Evolutionary conservation across 2,113 vertebrate genomes (phyloP).

Genomic region (Ammodytes dubius): DNA sequence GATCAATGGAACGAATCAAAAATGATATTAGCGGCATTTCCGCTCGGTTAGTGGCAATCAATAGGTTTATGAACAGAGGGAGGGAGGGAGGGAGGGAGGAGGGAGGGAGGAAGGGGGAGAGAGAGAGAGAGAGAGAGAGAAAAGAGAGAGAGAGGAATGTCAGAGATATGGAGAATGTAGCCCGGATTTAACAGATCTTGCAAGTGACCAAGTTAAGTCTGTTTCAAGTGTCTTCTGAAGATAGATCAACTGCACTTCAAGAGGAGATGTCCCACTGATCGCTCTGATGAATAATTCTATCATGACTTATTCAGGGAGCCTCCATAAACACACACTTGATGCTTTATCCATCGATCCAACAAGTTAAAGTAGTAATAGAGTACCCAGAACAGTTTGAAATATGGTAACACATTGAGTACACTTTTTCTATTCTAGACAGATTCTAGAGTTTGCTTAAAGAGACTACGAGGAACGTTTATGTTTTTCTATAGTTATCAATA

Average conservation of each 20-base stretch:
- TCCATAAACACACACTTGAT: not conserved
- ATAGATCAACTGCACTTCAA: constrained; percentile 34
- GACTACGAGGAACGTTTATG: too few relatives aligned
- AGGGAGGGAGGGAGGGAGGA: not conserved
- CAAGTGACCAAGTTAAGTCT: not conserved
- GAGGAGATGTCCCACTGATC: constrained; percentile 7
- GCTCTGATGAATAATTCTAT: constrained; percentile 14
- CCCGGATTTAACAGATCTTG: constrained; percentile 17
- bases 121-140: not conserved
- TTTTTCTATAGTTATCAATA: too few relatives aligned
- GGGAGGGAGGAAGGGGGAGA: not conserved
- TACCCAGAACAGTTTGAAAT: not conserved
- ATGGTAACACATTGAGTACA: not conserved
- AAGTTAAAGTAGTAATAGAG: too few relatives aligned
- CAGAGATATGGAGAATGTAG: not conserved
- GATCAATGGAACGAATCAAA: constrained; percentile 54
- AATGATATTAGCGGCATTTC: constrained; percentile 51
- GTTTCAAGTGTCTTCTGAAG: constrained; percentile 37
- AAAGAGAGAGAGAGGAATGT: not conserved
- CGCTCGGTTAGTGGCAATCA: constrained; percentile 56
- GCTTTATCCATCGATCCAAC: not conserved
- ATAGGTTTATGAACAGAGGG: constrained; percentile 10
- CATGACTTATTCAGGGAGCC: not conserved
- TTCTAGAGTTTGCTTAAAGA: too few relatives aligned
- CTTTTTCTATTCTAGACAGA: not conserved